Evolutionary conservation across 2,888 invertebrate species (phyloP), one percentile per base, ranked within the genome.

Genomic region (Mythimna impura): DNA sequence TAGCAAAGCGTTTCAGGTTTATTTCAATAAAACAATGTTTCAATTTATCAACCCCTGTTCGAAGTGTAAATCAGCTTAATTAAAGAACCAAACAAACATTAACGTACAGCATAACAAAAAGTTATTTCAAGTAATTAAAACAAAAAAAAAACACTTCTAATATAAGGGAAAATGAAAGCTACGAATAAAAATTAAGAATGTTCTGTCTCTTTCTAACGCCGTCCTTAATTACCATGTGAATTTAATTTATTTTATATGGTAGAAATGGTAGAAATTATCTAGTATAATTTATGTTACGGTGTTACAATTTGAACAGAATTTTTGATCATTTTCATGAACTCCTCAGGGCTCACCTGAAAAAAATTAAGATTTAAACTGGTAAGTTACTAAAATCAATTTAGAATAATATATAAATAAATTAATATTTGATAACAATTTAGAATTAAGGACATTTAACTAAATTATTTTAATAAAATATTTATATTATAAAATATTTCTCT

Each of bases 291-390:
- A 66, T 12, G 17, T 88, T 89, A 95, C 0, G 94, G 94, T 54
- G 96, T 96, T 3, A 93, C 93, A 71, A 96, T 94, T 72, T 93
- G 78, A 30, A 95, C 95, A 67, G 89, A 88, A 72, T 89, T 94
- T 83, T 94, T 95, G 4, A 96, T 95, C 93, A 96, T 94, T 82
- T 84, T 95, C 94, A 96, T 94, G 76, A 96, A 96, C 80, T 96
- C 96, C 73, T 93, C 89, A 5, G 90, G 93, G 3, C 92, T 91
- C 20, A 96, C 86, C 96, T 96, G 91, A 71, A 94, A 92, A 66
- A 54, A 62, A 68, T 36, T 9, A 30, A 22, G 25, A 5, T 17
- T 47, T 6, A 47, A 12, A 47, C 17, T 7, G 34, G 3, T 58
- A 20, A 69, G 68, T 14, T 8, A 14, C 1, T 17, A 30, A 17